Conservation (phyloP, 1,140 invertebrate species). For the Drosophila insularis region DNA sequence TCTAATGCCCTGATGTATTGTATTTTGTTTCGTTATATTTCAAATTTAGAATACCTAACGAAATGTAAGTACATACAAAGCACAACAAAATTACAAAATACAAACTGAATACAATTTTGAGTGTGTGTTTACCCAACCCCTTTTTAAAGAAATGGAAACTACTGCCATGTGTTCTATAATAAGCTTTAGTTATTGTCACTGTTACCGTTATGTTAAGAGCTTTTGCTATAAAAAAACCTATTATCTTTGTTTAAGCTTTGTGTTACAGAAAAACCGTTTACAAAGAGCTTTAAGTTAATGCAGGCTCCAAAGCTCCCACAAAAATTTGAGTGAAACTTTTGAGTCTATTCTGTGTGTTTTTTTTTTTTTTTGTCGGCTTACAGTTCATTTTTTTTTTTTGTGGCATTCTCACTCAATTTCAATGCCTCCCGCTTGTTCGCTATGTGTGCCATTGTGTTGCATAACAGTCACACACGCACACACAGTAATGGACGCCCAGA, state of each 20-base stretch:
- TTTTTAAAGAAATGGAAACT: neutral
- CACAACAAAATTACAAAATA: neutral
- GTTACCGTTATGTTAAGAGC: conserved; percentile 8
- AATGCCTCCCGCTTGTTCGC: conserved; percentile 39
- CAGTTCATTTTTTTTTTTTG: neutral
- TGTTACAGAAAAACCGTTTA: too few species aligned
- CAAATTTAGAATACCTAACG: conserved; percentile 61
- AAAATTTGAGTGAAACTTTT: conserved; percentile 22
- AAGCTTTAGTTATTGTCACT: neutral
- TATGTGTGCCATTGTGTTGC: conserved; percentile 79
- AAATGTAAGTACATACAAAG: conserved; percentile 64
- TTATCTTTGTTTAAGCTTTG: conserved; percentile 11
- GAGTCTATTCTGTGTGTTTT: neutral
- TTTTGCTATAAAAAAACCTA: conserved; percentile 16
- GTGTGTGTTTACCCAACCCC: neutral
- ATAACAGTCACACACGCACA: conserved; percentile 49
- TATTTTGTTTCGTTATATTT: conserved; percentile 72
- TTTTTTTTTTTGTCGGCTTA: neutral
- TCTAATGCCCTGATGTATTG: conserved; percentile 64
- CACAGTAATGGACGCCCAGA: conserved; percentile 66
- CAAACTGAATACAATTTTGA: conserved; percentile 8
- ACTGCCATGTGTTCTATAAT: neutral
- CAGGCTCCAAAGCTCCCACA: neutral
- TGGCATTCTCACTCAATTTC: conserved; percentile 19
- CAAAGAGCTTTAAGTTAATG: conserved; percentile 34